Conservation (phyloP, 2,113 vertebrate species). For the Planiliza haematocheilus region DNA sequence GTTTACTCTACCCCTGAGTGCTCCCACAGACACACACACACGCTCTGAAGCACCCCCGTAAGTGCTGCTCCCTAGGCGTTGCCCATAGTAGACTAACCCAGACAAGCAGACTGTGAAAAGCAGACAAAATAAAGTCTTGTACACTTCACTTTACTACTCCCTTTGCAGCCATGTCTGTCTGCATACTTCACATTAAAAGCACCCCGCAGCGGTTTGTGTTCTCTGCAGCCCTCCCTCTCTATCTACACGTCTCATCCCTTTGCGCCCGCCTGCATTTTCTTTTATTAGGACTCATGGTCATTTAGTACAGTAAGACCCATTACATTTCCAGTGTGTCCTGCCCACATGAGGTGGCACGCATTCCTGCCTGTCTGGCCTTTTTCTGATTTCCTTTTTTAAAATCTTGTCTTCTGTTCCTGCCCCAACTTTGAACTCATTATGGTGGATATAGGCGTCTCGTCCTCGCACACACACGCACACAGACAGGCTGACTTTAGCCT, state of each 20-base stretch:
- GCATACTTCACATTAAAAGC: slow-evolving; percentile 75
- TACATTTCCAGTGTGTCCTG: slow-evolving; percentile 13
- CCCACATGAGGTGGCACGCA: slow-evolving; percentile 30
- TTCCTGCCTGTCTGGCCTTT: slow-evolving; percentile 53
- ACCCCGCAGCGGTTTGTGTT: slow-evolving; percentile 62
- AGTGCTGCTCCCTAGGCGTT: slow-evolving; percentile 75
- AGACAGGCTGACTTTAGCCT: slow-evolving; percentile 61
- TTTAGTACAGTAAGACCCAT: slow-evolving; percentile 34
- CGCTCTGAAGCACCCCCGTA: slow-evolving; percentile 39
- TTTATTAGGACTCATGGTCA: slow-evolving; percentile 43
- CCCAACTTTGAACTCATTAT: slow-evolving; percentile 61
- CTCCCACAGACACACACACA: slow-evolving; percentile 43
- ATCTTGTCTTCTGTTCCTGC: slow-evolving; percentile 49
- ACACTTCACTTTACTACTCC: slow-evolving; percentile 75
- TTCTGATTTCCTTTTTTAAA: slow-evolving; percentile 48
- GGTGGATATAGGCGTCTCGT: slow-evolving; percentile 33
- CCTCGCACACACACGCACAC: slow-evolving; percentile 4
- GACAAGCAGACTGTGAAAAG: slow-evolving; percentile 78
- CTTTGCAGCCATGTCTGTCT: slow-evolving; percentile 73
- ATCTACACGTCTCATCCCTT: slow-evolving; percentile 41
- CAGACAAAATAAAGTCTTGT: slow-evolving; percentile 79
- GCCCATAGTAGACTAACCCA: slow-evolving; percentile 73
- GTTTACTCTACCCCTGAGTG: slow-evolving; percentile 61
- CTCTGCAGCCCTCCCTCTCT: slow-evolving; percentile 39
- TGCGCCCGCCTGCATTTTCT: slow-evolving; percentile 29